Percentiles rank a stretch among this genome's conserved stretches.
Conservation (phyloP, 23 tunicate species). For the Clavelina lepadiformis region DNA sequence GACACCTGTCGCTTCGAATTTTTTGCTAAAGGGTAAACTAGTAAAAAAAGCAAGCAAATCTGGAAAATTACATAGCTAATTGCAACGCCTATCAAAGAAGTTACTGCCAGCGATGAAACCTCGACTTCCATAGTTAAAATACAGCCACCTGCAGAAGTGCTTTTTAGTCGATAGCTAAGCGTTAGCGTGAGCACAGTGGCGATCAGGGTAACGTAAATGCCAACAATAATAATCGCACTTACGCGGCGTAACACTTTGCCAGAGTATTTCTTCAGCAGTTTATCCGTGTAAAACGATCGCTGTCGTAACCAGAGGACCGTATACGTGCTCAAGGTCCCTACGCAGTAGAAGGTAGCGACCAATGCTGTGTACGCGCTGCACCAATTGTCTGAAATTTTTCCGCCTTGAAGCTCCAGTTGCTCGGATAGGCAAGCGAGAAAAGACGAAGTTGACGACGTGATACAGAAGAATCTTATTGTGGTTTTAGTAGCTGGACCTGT, state of each 20-base stretch:
- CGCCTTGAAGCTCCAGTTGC: slow-evolving; percentile 19
- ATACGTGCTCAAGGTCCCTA: slow-evolving; percentile 25
- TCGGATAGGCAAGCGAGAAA: slow-evolving; percentile 19
- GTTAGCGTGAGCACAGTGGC: slow-evolving; percentile 8
- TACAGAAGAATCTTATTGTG: not conserved
- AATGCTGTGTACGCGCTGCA: slow-evolving; percentile 11
- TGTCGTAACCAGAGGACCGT: slow-evolving; percentile 26
- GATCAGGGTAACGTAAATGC: slow-evolving; percentile 20
- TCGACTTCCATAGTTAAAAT: slow-evolving; percentile 3
- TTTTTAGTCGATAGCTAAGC: slow-evolving; percentile 8
- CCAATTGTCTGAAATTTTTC: slow-evolving; percentile 14
- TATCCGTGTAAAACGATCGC: slow-evolving; percentile 28
- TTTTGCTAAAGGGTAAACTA: too few species aligned
- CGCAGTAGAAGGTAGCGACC: slow-evolving; percentile 15
- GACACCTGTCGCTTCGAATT: too few species aligned
- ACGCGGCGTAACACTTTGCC: slow-evolving; percentile 11
- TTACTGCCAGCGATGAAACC: not conserved
- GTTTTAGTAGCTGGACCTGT: not conserved
- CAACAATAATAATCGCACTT: slow-evolving; percentile 10
- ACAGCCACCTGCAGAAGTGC: slow-evolving; percentile 26
- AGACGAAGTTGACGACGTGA: not conserved
- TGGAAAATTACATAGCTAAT: slow-evolving; percentile 16
- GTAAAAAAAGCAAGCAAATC: too few species aligned
- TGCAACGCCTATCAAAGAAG: slow-evolving; percentile 2
- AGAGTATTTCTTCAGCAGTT: slow-evolving; percentile 12